Evolutionary conservation across 2,113 vertebrate species (phyloP), one percentile per base, ranked within the genome.

Genomic region (Grantiella picta): DNA sequence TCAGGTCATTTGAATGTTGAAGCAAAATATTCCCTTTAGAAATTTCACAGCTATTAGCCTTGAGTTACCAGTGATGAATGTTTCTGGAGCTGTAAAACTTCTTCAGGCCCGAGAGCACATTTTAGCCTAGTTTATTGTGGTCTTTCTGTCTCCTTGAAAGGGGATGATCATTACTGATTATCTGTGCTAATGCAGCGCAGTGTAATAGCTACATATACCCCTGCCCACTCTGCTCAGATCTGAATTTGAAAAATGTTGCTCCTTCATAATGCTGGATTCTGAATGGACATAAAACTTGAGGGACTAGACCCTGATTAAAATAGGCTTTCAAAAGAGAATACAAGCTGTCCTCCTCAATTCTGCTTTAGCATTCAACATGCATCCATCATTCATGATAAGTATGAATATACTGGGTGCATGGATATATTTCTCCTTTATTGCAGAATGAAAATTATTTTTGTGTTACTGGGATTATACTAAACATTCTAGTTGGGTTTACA

Each of bases 21-120:
- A 96, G 82, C 57, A 94, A 96, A 97, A 97, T 95, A 70, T 85
- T 92, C 82, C 68, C 65, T 79, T 94, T 65, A 95, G 77, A 90
- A 88, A 95, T 96, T 95, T 96, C 91, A 82, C 82, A 96, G 90
- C 86, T 94, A 94, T 90, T 85, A 86, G 57, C 84, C 94, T 68
- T 91, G 63, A 96, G 82, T 92, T 94, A 76, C 71, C 31, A 53
- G 47, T 83, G 78, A 93, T 83, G 40, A 75, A 91, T 90, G 52
- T 49, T 96, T 92, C 94, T 87, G 83, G 36, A 92, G 82, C 60
- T 68, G 71, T 72, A 92, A 92, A 86, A 81, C 64, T 73, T 73
- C 49, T 94, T 91, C 79, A 86, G 89, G 65, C 78, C 75, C 75
- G 92, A 90, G 96, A 95, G 84, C 53, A 87, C 70, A 85, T 92